Evolutionary conservation across 1,140 invertebrate genomes (phyloP).

Genomic region (Drosophila insularis): DNA sequence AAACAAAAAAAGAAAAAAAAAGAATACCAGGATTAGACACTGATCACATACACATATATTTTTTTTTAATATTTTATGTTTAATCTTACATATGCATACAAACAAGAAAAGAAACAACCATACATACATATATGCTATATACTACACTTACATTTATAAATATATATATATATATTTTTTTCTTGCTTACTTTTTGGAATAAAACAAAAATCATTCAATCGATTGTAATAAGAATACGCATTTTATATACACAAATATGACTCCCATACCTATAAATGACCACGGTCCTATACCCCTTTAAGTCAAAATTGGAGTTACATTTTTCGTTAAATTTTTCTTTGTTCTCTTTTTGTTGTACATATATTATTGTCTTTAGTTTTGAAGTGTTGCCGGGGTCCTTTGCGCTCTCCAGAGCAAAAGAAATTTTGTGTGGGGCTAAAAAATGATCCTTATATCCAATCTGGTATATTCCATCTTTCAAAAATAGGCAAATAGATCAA

Average conservation of each 20-base stretch:
- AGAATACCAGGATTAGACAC: slow-evolving; percentile 14
- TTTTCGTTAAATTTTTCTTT: too few species aligned
- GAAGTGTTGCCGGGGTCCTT: too few species aligned
- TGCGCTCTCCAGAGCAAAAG: too few species aligned
- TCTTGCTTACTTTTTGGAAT: slow-evolving; percentile 8
- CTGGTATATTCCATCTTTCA: too few species aligned
- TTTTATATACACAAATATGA: slow-evolving; percentile 50
- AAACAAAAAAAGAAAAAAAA: slow-evolving; percentile 12
- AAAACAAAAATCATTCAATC: slow-evolving; percentile 62
- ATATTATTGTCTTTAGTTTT: neutral
- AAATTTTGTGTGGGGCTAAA: too few species aligned
- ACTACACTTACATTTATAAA: slow-evolving; percentile 7
- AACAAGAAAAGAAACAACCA: slow-evolving; percentile 10
- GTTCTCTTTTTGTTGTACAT: too few species aligned
- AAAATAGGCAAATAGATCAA: too few species aligned
- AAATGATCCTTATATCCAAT: too few species aligned
- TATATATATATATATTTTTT: slow-evolving; percentile 1
- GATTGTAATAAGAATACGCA: slow-evolving; percentile 67
- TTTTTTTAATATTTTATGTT: slow-evolving; percentile 3
- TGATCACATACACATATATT: neutral
- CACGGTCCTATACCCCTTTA: neutral
- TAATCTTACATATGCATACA: slow-evolving; percentile 5
- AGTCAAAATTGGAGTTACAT: too few species aligned
- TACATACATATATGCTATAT: slow-evolving; percentile 21
- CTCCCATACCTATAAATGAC: neutral